A percentile compares a stretch with the other conserved stretches of the same genome.
phyloP scores from a whole-genome alignment of 2,113 vertebrate species.

The Carassius carassius region DNA sequence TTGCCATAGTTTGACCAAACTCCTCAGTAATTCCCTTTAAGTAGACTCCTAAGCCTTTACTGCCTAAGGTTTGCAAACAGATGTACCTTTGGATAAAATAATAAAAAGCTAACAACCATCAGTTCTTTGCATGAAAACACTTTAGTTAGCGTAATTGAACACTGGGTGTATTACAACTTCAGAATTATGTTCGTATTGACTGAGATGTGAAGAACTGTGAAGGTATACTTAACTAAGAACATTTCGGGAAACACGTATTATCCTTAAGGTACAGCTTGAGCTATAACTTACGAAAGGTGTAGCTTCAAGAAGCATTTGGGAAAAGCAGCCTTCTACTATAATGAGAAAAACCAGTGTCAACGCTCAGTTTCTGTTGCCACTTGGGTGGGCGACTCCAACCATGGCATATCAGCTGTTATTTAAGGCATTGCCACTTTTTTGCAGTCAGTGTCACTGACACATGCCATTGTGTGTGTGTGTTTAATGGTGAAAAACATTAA shows the following conservation, averaged over 20 bases:
- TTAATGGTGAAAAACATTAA: slow-evolving; percentile 8
- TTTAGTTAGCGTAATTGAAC: neutral
- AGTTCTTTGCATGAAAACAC: neutral
- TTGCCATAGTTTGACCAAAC: neutral
- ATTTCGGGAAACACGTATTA: neutral
- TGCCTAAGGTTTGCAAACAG: neutral
- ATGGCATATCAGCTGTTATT: neutral
- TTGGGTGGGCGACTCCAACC: neutral
- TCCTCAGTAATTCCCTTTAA: neutral
- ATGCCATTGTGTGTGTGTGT: neutral
- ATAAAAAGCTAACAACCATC: neutral
- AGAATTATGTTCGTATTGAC: neutral
- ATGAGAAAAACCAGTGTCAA: neutral
- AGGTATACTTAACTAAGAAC: neutral
- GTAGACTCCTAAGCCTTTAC: neutral
- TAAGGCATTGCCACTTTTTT: neutral
- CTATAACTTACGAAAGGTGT: neutral
- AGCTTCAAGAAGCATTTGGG: neutral
- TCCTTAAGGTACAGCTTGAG: neutral
- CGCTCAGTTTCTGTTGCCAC: neutral
- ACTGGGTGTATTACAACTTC: neutral
- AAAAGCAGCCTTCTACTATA: neutral
- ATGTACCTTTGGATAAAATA: neutral
- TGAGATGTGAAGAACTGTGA: neutral
- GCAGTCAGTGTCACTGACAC: neutral